Evolutionary conservation across 2,888 invertebrate genomes (phyloP).

Genomic region (Drosophila tripunctata): DNA sequence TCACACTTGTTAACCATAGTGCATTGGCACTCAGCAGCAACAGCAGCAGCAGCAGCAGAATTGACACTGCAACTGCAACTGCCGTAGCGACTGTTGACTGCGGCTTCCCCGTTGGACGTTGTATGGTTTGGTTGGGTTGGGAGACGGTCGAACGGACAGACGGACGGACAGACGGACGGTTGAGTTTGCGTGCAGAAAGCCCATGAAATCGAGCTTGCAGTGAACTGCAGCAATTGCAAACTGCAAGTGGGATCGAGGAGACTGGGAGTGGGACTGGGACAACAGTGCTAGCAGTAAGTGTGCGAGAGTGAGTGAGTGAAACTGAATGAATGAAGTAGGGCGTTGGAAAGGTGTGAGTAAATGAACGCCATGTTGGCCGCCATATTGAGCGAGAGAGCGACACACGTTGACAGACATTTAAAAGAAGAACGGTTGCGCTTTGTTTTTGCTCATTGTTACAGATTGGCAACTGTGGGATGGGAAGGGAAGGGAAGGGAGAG

Average conservation of each 20-base stretch:
- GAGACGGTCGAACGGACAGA: no score
- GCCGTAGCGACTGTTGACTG: constrained; percentile 54
- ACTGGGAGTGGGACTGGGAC: constrained; percentile 7
- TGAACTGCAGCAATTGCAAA: constrained; percentile 13
- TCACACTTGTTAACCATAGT: no score
- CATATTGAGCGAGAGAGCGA: constrained; percentile 69
- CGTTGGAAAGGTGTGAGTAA: constrained; percentile 55
- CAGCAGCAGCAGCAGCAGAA: constrained; percentile 25
- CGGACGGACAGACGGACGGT: no score
- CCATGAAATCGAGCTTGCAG: constrained; percentile 69
- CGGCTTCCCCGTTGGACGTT: constrained; percentile 51
- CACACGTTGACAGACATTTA: constrained; percentile 66
- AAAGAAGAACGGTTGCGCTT: constrained; percentile 70
- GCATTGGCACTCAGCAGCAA: constrained; percentile 20
- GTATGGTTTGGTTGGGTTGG: constrained; percentile 4
- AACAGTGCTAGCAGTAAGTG: no score
- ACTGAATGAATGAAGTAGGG: constrained; percentile 56
- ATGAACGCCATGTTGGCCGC: constrained; percentile 81
- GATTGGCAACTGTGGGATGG: constrained; percentile 30
- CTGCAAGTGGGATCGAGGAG: neutral
- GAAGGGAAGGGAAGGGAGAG: neutral
- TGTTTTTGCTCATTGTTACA: constrained; percentile 60
- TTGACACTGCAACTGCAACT: constrained; percentile 34
- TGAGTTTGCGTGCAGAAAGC: constrained; percentile 69
- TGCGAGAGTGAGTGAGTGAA: constrained; percentile 18